Evolutionary conservation across 2,113 vertebrate genomes (phyloP).

Genomic region (Cyprinodon variegatus): DNA sequence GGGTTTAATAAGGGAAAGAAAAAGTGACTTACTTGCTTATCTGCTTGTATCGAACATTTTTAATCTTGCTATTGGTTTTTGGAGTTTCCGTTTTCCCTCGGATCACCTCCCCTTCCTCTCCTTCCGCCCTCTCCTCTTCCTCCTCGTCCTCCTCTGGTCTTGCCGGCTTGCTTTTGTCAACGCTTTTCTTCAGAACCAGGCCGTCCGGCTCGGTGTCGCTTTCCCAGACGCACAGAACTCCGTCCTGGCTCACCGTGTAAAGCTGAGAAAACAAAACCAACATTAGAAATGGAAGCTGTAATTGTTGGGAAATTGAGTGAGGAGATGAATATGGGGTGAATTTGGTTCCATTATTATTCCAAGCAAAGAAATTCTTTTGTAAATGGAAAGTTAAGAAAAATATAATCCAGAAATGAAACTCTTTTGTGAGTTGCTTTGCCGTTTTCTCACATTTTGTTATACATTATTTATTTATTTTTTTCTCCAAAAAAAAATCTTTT

Average conservation of each 20-base stretch:
- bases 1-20: too few species aligned
- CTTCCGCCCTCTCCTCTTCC: slow-evolving; percentile 58
- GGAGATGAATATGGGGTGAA: slow-evolving; percentile 16
- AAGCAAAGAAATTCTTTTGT: too few species aligned
- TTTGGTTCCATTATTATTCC: too few species aligned
- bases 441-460: too few species aligned
- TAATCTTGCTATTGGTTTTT: slow-evolving; percentile 68
- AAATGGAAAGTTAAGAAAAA: too few species aligned
- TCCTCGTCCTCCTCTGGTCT: slow-evolving; percentile 41
- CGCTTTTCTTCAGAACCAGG: slow-evolving; percentile 78
- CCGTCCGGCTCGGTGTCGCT: slow-evolving; percentile 87
- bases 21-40: slow-evolving; percentile 81
- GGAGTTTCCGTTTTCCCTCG: slow-evolving; percentile 77
- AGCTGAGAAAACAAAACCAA: slow-evolving; percentile 73
- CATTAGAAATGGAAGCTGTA: too few species aligned
- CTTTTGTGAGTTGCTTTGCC: too few species aligned
- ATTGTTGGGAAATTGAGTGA: neutral
- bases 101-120: slow-evolving; percentile 77
- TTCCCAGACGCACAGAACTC: slow-evolving; percentile 91
- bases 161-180: slow-evolving; percentile 53
- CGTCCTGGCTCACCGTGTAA: slow-evolving; percentile 93
- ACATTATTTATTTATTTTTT: too few species aligned
- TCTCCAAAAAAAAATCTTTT: too few species aligned
- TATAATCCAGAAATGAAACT: too few species aligned
- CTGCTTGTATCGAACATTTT: slow-evolving; percentile 86